Percentiles rank a stretch among this genome's conserved stretches.
Conservation (phyloP, 2,888 invertebrate genomes). For the Xanthorhoe spadicearia region DNA sequence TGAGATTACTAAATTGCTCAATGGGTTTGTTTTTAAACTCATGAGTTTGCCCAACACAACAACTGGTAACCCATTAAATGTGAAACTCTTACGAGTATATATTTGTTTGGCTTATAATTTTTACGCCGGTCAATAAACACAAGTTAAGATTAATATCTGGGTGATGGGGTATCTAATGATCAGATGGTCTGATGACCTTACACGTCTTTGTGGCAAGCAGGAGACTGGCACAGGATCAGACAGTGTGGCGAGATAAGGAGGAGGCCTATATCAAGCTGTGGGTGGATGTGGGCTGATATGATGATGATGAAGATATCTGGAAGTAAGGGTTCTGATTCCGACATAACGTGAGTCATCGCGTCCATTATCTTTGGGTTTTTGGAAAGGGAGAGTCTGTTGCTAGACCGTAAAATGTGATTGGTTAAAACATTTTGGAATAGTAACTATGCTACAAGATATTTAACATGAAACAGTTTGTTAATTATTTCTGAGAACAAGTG, state of each 20-base stretch:
- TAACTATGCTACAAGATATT: neutral
- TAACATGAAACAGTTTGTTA: slow-evolving; percentile 6
- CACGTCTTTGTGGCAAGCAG: too few relatives aligned
- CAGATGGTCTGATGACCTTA: too few relatives aligned
- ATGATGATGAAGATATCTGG: neutral
- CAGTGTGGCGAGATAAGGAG: too few relatives aligned
- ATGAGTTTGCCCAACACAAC: slow-evolving; percentile 19
- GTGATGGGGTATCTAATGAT: too few relatives aligned
- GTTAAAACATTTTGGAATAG: neutral
- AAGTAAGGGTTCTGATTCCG: neutral
- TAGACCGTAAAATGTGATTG: neutral
- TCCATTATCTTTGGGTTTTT: neutral
- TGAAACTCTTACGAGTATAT: neutral
- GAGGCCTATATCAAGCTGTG: too few relatives aligned
- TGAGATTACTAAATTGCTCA: slow-evolving; percentile 38
- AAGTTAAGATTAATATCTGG: too few relatives aligned
- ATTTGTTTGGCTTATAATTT: neutral
- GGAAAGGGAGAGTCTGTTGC: neutral
- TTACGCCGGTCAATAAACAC: too few relatives aligned
- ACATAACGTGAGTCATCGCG: neutral
- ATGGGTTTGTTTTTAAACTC: slow-evolving; percentile 40
- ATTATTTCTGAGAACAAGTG: slow-evolving; percentile 2
- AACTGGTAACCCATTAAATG: slow-evolving; percentile 7
- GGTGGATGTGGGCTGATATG: too few relatives aligned
- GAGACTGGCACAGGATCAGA: too few relatives aligned